Conservation (phyloP, 35 echinoderm and acorn worm species). For the Stichopus chloronotus region DNA sequence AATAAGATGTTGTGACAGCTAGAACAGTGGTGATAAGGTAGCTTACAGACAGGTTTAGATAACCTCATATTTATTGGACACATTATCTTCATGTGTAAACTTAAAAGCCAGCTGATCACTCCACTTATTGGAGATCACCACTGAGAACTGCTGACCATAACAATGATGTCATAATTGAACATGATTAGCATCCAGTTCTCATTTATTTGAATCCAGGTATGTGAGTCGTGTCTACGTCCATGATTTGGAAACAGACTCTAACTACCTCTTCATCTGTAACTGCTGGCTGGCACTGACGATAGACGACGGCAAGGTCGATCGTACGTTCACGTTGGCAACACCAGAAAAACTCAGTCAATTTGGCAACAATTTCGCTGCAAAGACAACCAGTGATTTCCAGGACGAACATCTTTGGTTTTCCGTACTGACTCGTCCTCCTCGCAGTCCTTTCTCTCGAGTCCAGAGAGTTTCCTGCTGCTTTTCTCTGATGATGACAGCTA, state of each 20-base stretch:
- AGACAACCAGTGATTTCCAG: conserved; percentile 68
- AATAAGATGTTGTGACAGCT: no score
- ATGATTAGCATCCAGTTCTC: not conserved
- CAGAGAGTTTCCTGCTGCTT: conserved; percentile 90
- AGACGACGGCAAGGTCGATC: conserved; percentile 65
- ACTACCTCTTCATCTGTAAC: conserved; percentile 81
- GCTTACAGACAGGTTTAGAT: no score
- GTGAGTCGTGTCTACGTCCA: conserved; percentile 81
- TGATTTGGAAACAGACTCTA: conserved; percentile 78
- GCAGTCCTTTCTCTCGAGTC: conserved; percentile 80
- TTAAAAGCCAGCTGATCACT: no score
- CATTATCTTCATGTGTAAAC: no score
- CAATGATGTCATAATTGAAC: no score
- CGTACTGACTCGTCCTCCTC: conserved; percentile 66
- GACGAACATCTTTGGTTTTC: conserved; percentile 99
- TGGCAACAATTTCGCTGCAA: conserved; percentile 65
- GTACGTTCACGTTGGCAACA: conserved; percentile 58
- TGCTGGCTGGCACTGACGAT: conserved; percentile 75
- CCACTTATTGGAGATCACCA: no score
- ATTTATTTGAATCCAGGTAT: conserved; percentile 63
- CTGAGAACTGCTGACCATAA: no score
- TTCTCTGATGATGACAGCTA: conserved; percentile 79
- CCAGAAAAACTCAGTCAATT: conserved; percentile 65
- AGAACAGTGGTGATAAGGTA: no score
- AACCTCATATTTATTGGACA: no score